Evolutionary conservation across 1,140 invertebrate genomes (phyloP).

Genomic region (Mycetomoellerius zeteki): DNA sequence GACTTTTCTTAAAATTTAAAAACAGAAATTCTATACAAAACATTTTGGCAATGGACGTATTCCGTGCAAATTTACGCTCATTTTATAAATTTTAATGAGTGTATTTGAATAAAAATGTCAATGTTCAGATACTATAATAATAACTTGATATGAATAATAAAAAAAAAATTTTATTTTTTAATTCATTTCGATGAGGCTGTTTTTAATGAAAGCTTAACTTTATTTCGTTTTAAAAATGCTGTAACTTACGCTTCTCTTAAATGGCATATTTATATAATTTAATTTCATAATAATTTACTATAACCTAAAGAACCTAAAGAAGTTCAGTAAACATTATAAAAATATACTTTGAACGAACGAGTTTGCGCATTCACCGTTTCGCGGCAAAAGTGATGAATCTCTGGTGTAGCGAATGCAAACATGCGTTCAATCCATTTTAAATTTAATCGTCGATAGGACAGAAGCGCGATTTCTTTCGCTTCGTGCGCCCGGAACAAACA

Average conservation of each 20-base stretch:
- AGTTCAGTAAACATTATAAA: not conserved
- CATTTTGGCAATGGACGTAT: not conserved
- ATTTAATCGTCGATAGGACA: slow-evolving; percentile 53
- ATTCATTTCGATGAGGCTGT: not conserved
- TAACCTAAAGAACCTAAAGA: not conserved
- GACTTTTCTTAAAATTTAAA: slow-evolving; percentile 17
- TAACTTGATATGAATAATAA: not conserved
- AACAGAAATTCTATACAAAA: slow-evolving; percentile 1
- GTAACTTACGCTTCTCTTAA: not conserved
- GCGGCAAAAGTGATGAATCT: slow-evolving; percentile 15
- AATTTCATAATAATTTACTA: not conserved
- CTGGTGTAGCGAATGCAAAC: slow-evolving; percentile 7
- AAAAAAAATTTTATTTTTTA: not conserved
- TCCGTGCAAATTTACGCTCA: not conserved
- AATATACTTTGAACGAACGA: not conserved
- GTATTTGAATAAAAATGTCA: slow-evolving; percentile 1
- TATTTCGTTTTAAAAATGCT: not conserved
- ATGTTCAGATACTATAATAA: not conserved
- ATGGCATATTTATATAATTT: not conserved
- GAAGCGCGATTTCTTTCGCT: slow-evolving; percentile 49
- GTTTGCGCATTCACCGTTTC: not conserved
- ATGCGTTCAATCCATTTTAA: slow-evolving; percentile 13
- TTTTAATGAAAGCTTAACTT: not conserved
- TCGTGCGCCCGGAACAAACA: slow-evolving; percentile 44
- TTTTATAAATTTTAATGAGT: slow-evolving; percentile 45